Base-by-base conservation (phyloP, 2,888 invertebrate genomes). In the Syritta pipiens region DNA sequence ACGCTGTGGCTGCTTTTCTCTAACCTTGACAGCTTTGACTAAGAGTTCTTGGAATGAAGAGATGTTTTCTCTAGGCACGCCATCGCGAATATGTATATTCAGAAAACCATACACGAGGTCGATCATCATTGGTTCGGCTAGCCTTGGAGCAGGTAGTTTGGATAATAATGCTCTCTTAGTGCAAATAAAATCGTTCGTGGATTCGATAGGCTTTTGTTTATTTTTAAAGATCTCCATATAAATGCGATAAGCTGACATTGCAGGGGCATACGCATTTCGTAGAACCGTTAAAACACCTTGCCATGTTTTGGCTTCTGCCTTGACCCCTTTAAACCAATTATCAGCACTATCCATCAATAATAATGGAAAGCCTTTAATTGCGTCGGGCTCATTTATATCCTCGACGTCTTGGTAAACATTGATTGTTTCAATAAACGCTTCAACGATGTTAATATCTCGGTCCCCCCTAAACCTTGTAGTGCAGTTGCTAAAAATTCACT, bases 261-360 rank as follows among this genome's bases (percentile, higher is more conserved):
- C 14, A 14, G 63, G 63, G 4, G 63, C 49, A 10, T 63, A 63
- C 0, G 51, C 42, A 20, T 46, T 55, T 3, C 53, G 63, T 9
- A 65, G 6, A 1, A 53, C 42, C 2, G 44, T 7, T 9, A 57
- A 12, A 12, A 59, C 22, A n/a, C n/a, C n/a, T n/a, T n/a, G 5
- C 59, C 59, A 59, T 9, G 9, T 59, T 3, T 3, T 46, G 3
- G 32, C 46, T 22, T 46, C 46, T 1, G 57, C 49, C 24, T 81
- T 72, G 2, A 82, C 67, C 3, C 81, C 82, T 17, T 79, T 62
- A 81, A 82, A 82, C 81, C 82, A 83, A 0, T 26, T 67, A 6
- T 75, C 67, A n/a, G 82, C 82, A 55, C 65, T 60, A 9, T 79
- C 82, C 10, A 72, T 57, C 0, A 82, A 30, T 1, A 81, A 44